These are phyloP conservation scores for Caenorhabditis remanei DNA, from an alignment of 1,140 invertebrate species.

Conservation along the genomic window DNA sequence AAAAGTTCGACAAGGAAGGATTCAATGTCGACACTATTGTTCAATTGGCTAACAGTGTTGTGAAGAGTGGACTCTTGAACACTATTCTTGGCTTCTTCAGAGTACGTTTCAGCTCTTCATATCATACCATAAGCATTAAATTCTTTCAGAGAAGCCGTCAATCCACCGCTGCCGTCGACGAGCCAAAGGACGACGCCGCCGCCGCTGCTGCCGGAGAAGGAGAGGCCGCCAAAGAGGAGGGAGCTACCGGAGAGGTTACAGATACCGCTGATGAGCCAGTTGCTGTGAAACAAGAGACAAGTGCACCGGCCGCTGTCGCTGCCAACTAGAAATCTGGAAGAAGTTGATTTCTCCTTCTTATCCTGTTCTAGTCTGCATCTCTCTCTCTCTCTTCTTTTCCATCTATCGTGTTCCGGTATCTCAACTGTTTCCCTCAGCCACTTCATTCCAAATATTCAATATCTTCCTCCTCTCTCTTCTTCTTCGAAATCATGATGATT, in stretches of 20 bases:
- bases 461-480: background rate
- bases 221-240: slow-evolving; percentile 7
- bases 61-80: slow-evolving; percentile 64
- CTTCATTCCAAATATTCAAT: slow-evolving; percentile 48
- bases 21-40: slow-evolving; percentile 69
- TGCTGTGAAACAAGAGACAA: slow-evolving; percentile 45
- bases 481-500: slow-evolving; percentile 45
- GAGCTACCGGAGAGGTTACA: slow-evolving; percentile 25
- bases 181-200: slow-evolving; percentile 33
- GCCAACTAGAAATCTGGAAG: slow-evolving; percentile 48
- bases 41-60: slow-evolving; percentile 52
- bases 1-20: slow-evolving; percentile 71
- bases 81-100: slow-evolving; percentile 69
- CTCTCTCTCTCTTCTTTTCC: slow-evolving; percentile 35
- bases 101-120: slow-evolving; percentile 1
- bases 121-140: no score
- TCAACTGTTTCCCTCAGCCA: slow-evolving; percentile 43
- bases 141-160: slow-evolving; percentile 46
- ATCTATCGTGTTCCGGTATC: slow-evolving; percentile 51
- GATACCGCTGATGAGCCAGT: slow-evolving; percentile 47
- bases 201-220: slow-evolving; percentile 14
- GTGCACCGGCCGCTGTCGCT: slow-evolving; percentile 39
- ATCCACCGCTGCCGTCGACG: background rate
- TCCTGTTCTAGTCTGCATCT: slow-evolving; percentile 10
- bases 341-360: background rate